Evolutionary conservation across 2,797 vertebrate genomes (phyloP).

Genomic region (Xiphophorus birchmanni): DNA sequence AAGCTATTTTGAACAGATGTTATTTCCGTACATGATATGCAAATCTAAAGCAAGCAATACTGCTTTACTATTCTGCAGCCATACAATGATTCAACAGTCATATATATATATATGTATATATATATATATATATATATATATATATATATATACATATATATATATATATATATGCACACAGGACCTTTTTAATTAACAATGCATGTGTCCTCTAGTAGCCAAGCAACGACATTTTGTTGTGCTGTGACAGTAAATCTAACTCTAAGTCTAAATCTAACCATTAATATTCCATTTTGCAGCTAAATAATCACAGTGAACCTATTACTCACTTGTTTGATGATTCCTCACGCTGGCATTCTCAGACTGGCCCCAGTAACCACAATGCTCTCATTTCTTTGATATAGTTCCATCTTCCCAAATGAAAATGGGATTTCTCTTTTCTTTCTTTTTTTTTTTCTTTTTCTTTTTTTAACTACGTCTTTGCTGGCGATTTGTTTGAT

Average conservation of each 20-base stretch:
- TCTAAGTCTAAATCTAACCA: neutral
- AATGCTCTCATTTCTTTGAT: constrained; percentile 28
- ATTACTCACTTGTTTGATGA: constrained; percentile 59
- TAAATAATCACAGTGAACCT: neutral
- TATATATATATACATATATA: no score
- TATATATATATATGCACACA: no score
- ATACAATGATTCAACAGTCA: neutral
- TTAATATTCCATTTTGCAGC: neutral
- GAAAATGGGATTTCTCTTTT: neutral
- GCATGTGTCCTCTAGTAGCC: neutral
- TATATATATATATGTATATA: no score
- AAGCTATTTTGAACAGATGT: no score
- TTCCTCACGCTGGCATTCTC: constrained; percentile 56
- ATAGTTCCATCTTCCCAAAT: constrained; percentile 61
- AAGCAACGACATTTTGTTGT: no score
- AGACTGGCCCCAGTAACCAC: constrained; percentile 23
- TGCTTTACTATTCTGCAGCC: neutral
- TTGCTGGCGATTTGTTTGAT: constrained; percentile 4
- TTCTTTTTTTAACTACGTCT: neutral
- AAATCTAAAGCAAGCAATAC: neutral
- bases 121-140: no score
- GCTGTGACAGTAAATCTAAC: no score
- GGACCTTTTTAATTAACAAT: neutral
- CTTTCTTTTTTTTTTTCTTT: no score
- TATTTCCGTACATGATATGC: neutral